A percentile compares a stretch with the other conserved stretches of the same genome.
Evolutionary conservation across 2,113 vertebrate genomes (phyloP).

Genomic region (Crypturellus undulatus): DNA sequence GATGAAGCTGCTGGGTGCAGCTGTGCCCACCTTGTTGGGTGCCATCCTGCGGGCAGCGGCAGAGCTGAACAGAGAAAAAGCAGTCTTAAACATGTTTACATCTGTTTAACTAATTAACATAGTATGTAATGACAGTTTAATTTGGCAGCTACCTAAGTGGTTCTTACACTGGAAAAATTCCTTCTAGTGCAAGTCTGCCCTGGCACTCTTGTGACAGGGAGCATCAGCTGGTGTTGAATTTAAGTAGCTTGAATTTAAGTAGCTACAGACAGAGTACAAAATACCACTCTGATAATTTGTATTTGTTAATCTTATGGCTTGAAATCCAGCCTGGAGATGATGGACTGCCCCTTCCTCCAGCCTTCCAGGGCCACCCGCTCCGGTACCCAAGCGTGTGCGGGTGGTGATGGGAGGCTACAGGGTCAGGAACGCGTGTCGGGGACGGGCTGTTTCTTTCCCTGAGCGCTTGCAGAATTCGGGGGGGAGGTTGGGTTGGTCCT

Average conservation of each 20-base stretch:
- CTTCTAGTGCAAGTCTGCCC: neutral
- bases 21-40: neutral
- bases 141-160: neutral
- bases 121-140: neutral
- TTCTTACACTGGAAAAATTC: neutral
- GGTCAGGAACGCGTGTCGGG: accelerated
- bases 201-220: neutral
- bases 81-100: neutral
- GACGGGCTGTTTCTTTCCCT: neutral
- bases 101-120: neutral
- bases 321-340: neutral
- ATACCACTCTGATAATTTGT: neutral
- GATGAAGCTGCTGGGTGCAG: neutral
- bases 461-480: neutral
- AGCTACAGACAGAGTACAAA: neutral
- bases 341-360: neutral
- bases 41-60: accelerated
- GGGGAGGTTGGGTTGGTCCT: neutral
- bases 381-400: too few relatives aligned
- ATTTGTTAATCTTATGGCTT: neutral
- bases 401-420: too few relatives aligned
- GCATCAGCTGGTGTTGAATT: neutral
- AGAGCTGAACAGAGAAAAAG: neutral
- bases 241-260: neutral
- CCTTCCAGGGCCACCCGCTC: neutral